Evolutionary conservation across 2,888 invertebrate genomes (phyloP), one percentile per base, ranked within the genome.

Genomic region (Icerya purchasi): DNA sequence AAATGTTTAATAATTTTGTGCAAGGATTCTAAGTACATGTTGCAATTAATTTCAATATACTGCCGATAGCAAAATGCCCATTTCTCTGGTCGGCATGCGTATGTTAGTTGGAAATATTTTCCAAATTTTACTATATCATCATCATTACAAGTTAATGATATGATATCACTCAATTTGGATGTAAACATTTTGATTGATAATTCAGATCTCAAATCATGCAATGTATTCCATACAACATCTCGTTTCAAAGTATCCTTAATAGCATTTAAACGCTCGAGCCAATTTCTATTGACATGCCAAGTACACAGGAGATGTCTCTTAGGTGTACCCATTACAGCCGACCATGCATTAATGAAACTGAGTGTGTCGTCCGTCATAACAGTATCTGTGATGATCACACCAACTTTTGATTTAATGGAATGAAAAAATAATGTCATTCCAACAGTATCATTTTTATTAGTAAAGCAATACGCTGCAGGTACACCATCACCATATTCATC

Each of bases 311-410:
- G 25, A 18, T 50, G 5, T 2, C 5, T 3, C n/a, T 53, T 20
- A 19, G 25, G 36, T 22, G 2, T 2, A 3, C 36, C 53, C 53
- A 58, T 53, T 18, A 53, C 25, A 53, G 24, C 10, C 2, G 3
- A 18, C 23, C 53, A 58, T 2, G 58, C 53, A 58, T 58, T 58
- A 25, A 23, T 23, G 23, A 58, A 53, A n/a, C 22, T 19, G 8
- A 2, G n/a, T 5, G 22, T 53, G 14, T 25, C 49, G 24, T 58
- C 53, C 1, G 53, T 21, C 36, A 58, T 58, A 53, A 53, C 53
- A 22, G 50, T 22, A 25, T 53, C 18, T 2, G 52, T n/a, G 14
- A 14, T 51, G 18, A 57, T 52, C 19, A 22, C 2, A 14, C 51
- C 51, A n/a, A 18, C 18, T 3, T 3, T 2, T 23, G 2, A 2